phyloP scores from a whole-genome alignment of 92 coral and sea anemone genomes.

The Meandrina meandrites region DNA sequence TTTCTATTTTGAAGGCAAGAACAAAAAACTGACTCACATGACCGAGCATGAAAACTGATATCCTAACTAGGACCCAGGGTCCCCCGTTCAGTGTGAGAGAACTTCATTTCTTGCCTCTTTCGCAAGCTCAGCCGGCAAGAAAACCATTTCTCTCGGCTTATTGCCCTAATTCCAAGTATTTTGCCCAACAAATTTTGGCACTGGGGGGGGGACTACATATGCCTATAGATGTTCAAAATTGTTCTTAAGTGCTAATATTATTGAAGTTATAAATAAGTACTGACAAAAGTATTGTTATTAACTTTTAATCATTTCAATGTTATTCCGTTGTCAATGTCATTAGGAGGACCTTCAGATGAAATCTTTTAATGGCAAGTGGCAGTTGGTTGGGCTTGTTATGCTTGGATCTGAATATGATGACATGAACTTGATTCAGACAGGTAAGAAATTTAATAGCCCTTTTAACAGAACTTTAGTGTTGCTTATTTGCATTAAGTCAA shows the following conservation, averaged over 20 bases:
- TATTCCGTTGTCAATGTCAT: constrained; percentile 15
- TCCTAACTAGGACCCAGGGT: too few relatives aligned
- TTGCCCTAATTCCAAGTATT: too few relatives aligned
- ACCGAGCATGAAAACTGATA: too few relatives aligned
- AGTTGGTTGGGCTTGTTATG: constrained; percentile 48
- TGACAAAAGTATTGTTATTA: not conserved
- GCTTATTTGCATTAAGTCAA: not conserved
- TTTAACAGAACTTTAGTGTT: not conserved
- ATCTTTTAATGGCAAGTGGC: constrained; percentile 25
- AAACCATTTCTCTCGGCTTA: too few relatives aligned
- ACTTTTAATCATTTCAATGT: constrained; percentile 1
- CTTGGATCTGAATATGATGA: constrained; percentile 47
- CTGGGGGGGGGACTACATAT: too few relatives aligned
- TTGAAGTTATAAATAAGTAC: not conserved
- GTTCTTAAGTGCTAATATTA: not conserved
- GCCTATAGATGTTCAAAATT: not conserved
- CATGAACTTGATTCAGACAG: constrained; percentile 10
- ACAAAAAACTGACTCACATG: too few relatives aligned
- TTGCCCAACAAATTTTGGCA: too few relatives aligned
- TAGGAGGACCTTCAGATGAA: constrained; percentile 64
- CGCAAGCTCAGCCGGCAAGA: too few relatives aligned
- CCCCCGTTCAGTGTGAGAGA: too few relatives aligned
- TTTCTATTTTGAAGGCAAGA: too few relatives aligned
- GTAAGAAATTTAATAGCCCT: constrained; percentile 7
- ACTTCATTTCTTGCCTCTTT: too few relatives aligned